Evolutionary conservation across 2,797 vertebrate genomes (phyloP), one percentile per base, ranked within the genome.

Genomic region (Notolabrus celidotus): DNA sequence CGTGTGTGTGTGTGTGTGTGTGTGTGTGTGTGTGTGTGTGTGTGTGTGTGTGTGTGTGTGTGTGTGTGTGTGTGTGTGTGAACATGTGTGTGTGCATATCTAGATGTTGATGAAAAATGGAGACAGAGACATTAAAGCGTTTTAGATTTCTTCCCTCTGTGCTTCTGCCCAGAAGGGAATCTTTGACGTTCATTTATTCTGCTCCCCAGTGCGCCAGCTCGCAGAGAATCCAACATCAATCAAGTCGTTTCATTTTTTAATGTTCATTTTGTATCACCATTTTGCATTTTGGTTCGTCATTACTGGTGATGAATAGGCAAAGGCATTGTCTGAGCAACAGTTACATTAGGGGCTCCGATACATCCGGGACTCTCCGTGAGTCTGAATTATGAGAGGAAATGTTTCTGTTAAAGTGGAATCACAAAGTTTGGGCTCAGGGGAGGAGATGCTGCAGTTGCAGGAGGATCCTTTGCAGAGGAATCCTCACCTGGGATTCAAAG

Each of bases 121-220:
- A 81, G 77, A 78, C 70, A 46, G 51, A 75, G 74, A 87, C 81
- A 86, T 86, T 88, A 79, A 82, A 90, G 78, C 67, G 62, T 71
- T 83, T 85, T 79, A 77, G 79, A 83, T 84, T 83, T 80, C 82
- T 80, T 67, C 67, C 74, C 76, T 75, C 77, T 80, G 71, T 65
- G 80, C 74, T 77, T 67, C 50, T 79, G 80, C 88, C 85, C 76
- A 83, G 77, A 80, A 86, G 85, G 77, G 79, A 83, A 86, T 88
- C 77, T 82, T 73, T 82, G 81, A 73, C 60, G 49, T 85, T 81
- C 71, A 86, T 86, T 85, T 84, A 66, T 84, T 85, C 74, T 12
- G 50, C 72, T 86, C 74, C 86, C 71, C 69, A 29, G 82, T 19
- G 71, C 66, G 79, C 79, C 83, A 59, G 76, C 67, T 74, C 42